Evolutionary conservation across 2,888 invertebrate species (phyloP), one percentile per base, ranked within the genome.

Genomic region (Oscheius sp.): DNA sequence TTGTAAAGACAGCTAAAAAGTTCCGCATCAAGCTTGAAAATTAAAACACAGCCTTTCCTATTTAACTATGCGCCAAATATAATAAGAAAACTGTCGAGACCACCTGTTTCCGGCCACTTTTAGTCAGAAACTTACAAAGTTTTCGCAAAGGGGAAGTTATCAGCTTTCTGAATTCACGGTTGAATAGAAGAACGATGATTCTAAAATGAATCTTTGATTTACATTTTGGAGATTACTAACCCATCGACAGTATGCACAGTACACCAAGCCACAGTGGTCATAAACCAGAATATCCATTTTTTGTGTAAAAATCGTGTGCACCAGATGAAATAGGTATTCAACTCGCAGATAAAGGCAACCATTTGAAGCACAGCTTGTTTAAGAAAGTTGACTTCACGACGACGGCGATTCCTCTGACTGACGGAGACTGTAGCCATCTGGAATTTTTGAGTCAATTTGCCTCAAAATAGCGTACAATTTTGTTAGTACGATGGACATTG

Each of bases 241-340:
- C 76, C 78, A 71, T 78, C 76, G 18, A 74, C 55, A n/a, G 74
- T 59, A 29, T 78, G 78, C 2, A 78, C 76, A 13, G 64, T 25
- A 23, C 56, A 56, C 78, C 78, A 78, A 0, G 76, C 71, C 12
- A 78, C 46, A 2, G 76, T 72, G 1, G 78, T 72, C n/a, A 73
- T 56, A 12, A 72, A 35, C 56, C 74, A 78, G 7, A 70, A 56
- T 16, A 73, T 21, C 76, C 76, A 78, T 70, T 53, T 58, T n/a
- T 74, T 70, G 43, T 58, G 56, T 18, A 43, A 5, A 16, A 70
- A 70, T n/a, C 64, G 45, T 13, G 43, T 43, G 2, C 70, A 43
- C 3, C 75, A 49, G 3, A 77, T 68, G 63, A 76, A 79, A 43
- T 79, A 76, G n/a, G 76, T 75, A n/a, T 75, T 66, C 35, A 79